Evolutionary conservation across 2,888 invertebrate species (phyloP), one percentile per base, ranked within the genome.

Genomic region (Mantis religiosa): DNA sequence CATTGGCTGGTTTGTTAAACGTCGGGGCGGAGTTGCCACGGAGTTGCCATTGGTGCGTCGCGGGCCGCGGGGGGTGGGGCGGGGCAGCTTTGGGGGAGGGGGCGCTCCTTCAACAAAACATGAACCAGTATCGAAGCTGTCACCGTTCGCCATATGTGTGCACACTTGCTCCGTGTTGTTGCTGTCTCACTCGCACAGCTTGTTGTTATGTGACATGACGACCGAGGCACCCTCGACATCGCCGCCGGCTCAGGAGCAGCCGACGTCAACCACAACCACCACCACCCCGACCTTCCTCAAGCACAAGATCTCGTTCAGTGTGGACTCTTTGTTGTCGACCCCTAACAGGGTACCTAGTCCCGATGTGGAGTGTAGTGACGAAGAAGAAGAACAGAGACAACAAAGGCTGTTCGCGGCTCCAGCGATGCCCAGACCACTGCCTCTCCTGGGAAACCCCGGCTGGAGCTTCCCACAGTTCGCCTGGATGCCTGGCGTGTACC

Each of bases 261-360:
- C 54, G 20, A 20, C 87, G 3, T 28, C 83, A 2, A n/a, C 54
- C 15, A 54, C 83, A 12, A 89, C 88, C 91, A 91, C 87, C 90
- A n/a, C 54, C 15, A 54, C 83, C 25, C 89, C 88, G 91, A 91
- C 87, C 90, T 93, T 92, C 92, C 93, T 94, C 91, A 95, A 95
- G 92, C 94, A 95, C 91, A 95, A 96, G 91, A 96, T 96, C 92
- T 96, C 96, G 90, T 96, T 96, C 93, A 96, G 96, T 93, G 96
- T 96, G 86, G 96, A 96, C 93, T 95, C 96, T 0, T 92, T 96
- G 30, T 92, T 96, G 81, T 93, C 91, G 92, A 93, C 91, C n/a
- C 54, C 85, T 9, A 85, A n/a, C 85, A 71, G 54, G 20, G 25
- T 90, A 90, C 85, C 84, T 83, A 87, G 88, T 28, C 89, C 90